Conservation (phyloP, 2,888 invertebrate species). For the Pseudococcus longispinus region DNA sequence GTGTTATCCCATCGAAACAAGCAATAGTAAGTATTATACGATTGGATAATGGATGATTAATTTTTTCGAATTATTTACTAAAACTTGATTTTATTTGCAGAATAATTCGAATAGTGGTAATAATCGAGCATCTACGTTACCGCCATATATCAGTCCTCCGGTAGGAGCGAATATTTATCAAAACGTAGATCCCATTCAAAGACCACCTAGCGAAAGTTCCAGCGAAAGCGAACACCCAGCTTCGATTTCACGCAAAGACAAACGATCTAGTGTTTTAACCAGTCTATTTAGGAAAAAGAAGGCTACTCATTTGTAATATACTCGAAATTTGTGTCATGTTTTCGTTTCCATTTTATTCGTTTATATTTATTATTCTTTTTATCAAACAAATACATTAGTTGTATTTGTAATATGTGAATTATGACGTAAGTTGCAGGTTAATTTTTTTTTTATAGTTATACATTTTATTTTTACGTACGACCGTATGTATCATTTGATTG, state of each 20-base stretch:
- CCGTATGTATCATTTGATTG: constrained; percentile 32
- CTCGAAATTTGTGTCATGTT: constrained; percentile 23
- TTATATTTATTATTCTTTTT: constrained; percentile 40
- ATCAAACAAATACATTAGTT: constrained; percentile 1
- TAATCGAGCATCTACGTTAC: constrained; percentile 62
- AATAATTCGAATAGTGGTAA: constrained; percentile 34
- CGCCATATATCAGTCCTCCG: constrained; percentile 65
- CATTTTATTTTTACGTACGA: constrained; percentile 1
- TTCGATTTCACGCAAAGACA: constrained; percentile 61
- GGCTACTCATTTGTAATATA: constrained; percentile 51
- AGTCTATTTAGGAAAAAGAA: constrained; percentile 61
- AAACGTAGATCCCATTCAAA: constrained; percentile 54
- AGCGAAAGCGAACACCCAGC: constrained; percentile 62
- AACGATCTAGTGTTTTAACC: constrained; percentile 62
- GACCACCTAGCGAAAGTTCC: constrained; percentile 62
- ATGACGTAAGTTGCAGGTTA: constrained; percentile 15
- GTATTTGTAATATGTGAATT: constrained; percentile 31
- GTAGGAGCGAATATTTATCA: constrained; percentile 58
- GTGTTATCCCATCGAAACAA: constrained; percentile 29
- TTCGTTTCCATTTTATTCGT: constrained; percentile 43
- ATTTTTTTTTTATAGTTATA: constrained; percentile 34
- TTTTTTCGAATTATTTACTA: background rate
- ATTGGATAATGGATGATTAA: background rate
- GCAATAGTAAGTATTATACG: background rate
- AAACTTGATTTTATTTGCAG: background rate